Evolutionary conservation across 2,113 vertebrate species (phyloP).

Genomic region (Penelope pileata): DNA sequence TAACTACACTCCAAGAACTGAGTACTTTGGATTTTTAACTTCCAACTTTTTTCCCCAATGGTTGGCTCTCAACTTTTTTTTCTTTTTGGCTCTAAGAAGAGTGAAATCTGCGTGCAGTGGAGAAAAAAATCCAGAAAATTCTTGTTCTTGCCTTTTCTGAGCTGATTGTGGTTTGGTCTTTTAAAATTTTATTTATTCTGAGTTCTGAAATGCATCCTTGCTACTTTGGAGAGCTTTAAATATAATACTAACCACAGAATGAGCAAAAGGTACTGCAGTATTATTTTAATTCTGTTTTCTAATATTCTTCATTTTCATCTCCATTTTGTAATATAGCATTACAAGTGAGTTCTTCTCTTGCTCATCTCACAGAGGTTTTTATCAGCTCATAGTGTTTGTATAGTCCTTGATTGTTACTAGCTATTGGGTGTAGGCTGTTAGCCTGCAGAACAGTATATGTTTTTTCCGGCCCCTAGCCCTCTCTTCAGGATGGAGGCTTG

Average conservation of each 20-base stretch:
- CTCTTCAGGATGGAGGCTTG: conserved; percentile 20
- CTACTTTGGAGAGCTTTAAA: conserved; percentile 45
- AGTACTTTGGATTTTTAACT: conserved; percentile 9
- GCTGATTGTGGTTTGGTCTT: neutral
- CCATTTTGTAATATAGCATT: conserved; percentile 19
- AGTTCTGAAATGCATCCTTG: conserved; percentile 49
- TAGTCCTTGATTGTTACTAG: conserved; percentile 8
- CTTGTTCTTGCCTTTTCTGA: conserved; percentile 19
- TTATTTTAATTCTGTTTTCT: conserved; percentile 54
- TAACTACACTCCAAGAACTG: conserved; percentile 15
- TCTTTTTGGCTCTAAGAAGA: neutral
- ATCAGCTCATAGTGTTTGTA: neutral
- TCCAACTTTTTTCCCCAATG: neutral
- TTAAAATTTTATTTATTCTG: conserved; percentile 26
- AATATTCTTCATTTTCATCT: conserved; percentile 56
- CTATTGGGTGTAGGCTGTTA: neutral
- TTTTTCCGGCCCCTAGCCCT: neutral
- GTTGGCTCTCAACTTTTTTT: neutral
- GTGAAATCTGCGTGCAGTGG: neutral
- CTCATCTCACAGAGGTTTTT: conserved; percentile 44
- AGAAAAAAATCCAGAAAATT: conserved; percentile 14
- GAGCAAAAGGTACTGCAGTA: conserved; percentile 54
- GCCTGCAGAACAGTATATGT: neutral
- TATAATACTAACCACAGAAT: conserved; percentile 38
- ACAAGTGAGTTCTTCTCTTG: conserved; percentile 40